A percentile compares a stretch with the other conserved stretches of the same genome.
These are phyloP conservation scores for Oxyteleia sp. DNA, from an alignment of 2,888 invertebrate species.

Conservation along the genomic window DNA sequence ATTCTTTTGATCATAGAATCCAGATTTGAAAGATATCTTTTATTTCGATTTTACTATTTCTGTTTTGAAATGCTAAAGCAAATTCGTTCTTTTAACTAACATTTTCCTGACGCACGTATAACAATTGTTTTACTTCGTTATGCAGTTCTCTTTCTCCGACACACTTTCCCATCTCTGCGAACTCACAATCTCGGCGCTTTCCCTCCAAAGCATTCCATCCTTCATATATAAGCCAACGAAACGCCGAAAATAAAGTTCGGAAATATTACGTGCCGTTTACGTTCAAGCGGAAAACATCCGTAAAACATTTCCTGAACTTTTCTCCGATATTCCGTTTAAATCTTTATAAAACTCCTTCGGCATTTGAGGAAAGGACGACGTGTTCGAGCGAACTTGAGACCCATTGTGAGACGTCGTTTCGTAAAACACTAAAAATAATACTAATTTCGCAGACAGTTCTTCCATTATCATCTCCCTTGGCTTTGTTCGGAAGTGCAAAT, in stretches of 20 bases:
- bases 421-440: slow-evolving; percentile 14
- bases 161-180: too few relatives aligned
- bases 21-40: too few relatives aligned
- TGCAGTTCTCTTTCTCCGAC: too few relatives aligned
- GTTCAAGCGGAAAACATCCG: slow-evolving; percentile 36
- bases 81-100: too few relatives aligned
- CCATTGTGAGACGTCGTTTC: slow-evolving; percentile 16
- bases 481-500: too few relatives aligned
- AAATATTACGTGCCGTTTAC: slow-evolving; percentile 45
- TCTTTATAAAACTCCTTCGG: slow-evolving; percentile 16
- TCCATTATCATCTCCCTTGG: too few relatives aligned
- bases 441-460: not conserved
- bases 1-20: too few relatives aligned
- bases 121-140: too few relatives aligned
- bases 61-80: too few relatives aligned
- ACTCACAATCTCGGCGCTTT: too few relatives aligned
- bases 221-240: slow-evolving; percentile 24
- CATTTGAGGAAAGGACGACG: slow-evolving; percentile 2
- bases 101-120: too few relatives aligned
- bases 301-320: slow-evolving; percentile 39
- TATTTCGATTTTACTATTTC: too few relatives aligned
- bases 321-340: slow-evolving; percentile 28
- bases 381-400: slow-evolving; percentile 11
- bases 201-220: not conserved
- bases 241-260: slow-evolving; percentile 40